A percentile compares a stretch with the other conserved stretches of the same genome.
These are phyloP conservation scores for Psilopogon haemacephalus DNA, from an alignment of 2,113 vertebrate genomes.

Conservation along the genomic window DNA sequence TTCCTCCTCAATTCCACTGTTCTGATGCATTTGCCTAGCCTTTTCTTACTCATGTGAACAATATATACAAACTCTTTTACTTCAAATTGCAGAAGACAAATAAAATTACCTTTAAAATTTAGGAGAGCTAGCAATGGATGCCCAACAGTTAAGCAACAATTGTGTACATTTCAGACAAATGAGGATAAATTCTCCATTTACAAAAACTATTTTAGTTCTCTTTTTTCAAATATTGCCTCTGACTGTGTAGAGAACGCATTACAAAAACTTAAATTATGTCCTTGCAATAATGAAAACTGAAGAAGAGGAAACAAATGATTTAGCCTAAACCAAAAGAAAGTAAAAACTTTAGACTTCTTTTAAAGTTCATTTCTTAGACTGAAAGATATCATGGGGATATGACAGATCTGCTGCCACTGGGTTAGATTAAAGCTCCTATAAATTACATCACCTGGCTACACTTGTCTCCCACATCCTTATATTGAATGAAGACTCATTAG, in stretches of 20 bases:
- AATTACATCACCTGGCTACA: slow-evolving; percentile 47
- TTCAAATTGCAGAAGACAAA: not conserved
- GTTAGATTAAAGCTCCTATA: slow-evolving; percentile 32
- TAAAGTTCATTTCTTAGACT: not conserved
- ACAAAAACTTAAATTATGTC: not conserved
- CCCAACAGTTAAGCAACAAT: not conserved
- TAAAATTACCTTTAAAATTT: not conserved
- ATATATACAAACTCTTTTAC: not conserved
- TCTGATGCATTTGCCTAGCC: not conserved
- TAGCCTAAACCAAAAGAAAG: not conserved
- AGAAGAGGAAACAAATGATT: not conserved
- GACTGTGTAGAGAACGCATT: not conserved
- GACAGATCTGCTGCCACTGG: slow-evolving; percentile 29
- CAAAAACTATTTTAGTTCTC: not conserved
- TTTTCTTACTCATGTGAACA: not conserved
- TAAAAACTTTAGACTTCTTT: not conserved
- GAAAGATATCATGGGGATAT: not conserved
- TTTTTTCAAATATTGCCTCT: not conserved
- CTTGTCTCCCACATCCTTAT: not conserved
- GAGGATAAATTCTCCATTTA: not conserved
- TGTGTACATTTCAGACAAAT: not conserved
- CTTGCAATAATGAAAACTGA: not conserved
- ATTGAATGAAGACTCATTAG: slow-evolving; percentile 17
- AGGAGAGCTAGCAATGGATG: not conserved
- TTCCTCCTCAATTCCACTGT: not conserved